A percentile compares a stretch with the other conserved stretches of the same genome.
phyloP scores from a whole-genome alignment of 2,113 vertebrate genomes.

The Hiodon tergisus region DNA sequence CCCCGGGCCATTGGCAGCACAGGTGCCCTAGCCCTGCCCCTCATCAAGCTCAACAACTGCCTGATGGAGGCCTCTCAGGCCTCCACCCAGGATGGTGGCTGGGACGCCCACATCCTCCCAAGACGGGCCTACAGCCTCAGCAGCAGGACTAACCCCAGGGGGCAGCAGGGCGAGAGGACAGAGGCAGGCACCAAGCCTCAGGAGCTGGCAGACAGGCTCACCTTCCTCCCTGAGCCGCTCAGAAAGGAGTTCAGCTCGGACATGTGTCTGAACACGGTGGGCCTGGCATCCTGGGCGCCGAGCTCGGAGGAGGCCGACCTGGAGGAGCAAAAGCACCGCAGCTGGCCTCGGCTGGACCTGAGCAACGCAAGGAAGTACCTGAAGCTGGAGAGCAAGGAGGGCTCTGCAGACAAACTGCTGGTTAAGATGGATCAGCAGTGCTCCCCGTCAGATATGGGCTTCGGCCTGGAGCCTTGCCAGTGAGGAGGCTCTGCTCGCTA shows the following conservation, averaged over 20 bases:
- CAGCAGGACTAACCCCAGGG: background rate
- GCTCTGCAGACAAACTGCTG: slow-evolving; percentile 66
- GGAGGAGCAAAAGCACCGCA: slow-evolving; percentile 68
- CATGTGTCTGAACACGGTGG: slow-evolving; percentile 45
- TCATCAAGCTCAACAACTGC: slow-evolving; percentile 61
- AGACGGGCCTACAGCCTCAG: slow-evolving; percentile 25
- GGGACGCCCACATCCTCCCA: background rate
- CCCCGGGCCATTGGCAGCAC: slow-evolving; percentile 2
- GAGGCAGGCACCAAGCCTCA: background rate
- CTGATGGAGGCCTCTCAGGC: slow-evolving; percentile 30
- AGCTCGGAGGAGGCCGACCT: slow-evolving; percentile 8
- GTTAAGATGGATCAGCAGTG: slow-evolving; percentile 54
- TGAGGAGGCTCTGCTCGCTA: slow-evolving; percentile 34
- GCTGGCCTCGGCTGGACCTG: slow-evolving; percentile 85
- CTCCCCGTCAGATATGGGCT: slow-evolving; percentile 49
- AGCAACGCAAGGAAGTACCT: slow-evolving; percentile 64
- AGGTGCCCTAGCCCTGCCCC: slow-evolving; percentile 47
- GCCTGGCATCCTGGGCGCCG: slow-evolving; percentile 54
- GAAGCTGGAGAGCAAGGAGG: slow-evolving; percentile 72
- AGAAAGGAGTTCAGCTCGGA: slow-evolving; percentile 42
- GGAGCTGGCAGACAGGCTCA: slow-evolving; percentile 24
- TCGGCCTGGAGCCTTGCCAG: slow-evolving; percentile 59
- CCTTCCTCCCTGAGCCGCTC: accelerated
- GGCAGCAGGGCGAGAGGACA: accelerated
- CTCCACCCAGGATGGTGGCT: accelerated